Percentiles rank a stretch among this genome's conserved stretches.
These are phyloP conservation scores for Crax fasciolata DNA, from an alignment of 2,797 vertebrate species.

Conservation along the genomic window DNA sequence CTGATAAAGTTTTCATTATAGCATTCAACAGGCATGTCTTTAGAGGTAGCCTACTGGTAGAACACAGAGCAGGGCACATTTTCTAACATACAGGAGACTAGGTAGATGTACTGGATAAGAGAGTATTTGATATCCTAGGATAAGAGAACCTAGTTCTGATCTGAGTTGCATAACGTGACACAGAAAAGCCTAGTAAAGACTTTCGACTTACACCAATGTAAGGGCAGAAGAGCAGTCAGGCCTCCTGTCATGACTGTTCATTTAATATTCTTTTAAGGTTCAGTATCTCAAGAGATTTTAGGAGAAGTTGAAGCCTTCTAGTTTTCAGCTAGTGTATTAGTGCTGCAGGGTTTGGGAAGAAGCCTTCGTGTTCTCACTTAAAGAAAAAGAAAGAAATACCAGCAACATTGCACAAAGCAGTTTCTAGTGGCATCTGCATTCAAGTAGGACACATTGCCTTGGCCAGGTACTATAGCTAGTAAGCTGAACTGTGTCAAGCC, in stretches of 20 bases:
- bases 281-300: neutral
- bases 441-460: neutral
- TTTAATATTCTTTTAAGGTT: neutral
- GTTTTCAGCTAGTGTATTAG: neutral
- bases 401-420: neutral
- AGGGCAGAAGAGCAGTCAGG: neutral
- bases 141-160: neutral
- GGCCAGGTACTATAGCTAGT: neutral
- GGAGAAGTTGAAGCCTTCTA: neutral
- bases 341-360: neutral
- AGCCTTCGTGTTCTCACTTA: neutral
- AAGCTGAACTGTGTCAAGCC: neutral
- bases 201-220: neutral
- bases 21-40: neutral
- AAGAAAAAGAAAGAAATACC: neutral
- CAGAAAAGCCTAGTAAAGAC: neutral
- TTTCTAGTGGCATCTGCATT: neutral
- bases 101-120: neutral
- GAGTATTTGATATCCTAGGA: neutral
- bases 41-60: neutral
- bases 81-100: neutral
- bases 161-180: neutral
- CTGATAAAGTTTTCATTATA: neutral
- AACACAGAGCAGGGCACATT: neutral
- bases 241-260: neutral